Evolutionary conservation across 2,888 invertebrate species (phyloP).

Genomic region (Chironomus riparius): DNA sequence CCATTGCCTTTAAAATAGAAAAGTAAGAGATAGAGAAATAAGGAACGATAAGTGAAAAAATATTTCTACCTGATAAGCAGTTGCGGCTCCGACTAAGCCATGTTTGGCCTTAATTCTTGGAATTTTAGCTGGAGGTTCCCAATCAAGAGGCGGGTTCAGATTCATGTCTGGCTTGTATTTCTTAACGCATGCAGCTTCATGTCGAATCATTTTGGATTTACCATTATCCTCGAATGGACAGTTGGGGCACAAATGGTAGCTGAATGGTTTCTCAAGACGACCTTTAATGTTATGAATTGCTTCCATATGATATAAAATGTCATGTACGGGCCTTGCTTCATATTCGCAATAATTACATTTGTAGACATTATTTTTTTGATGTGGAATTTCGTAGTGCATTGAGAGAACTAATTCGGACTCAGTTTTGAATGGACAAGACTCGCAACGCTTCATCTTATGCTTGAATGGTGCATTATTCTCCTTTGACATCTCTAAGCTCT

Average conservation of each 20-base stretch:
- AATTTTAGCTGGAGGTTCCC: slow-evolving; percentile 91
- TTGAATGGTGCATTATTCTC: slow-evolving; percentile 74
- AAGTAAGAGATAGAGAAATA: background rate
- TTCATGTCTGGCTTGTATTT: slow-evolving; percentile 83
- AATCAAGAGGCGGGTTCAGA: slow-evolving; percentile 76
- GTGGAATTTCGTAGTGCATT: slow-evolving; percentile 82
- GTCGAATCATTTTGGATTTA: slow-evolving; percentile 81
- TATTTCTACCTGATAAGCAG: slow-evolving; percentile 40
- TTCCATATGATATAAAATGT: slow-evolving; percentile 87
- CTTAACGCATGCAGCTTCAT: slow-evolving; percentile 78
- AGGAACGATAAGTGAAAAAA: background rate
- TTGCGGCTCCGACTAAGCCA: slow-evolving; percentile 42
- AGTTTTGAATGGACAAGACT: slow-evolving; percentile 81
- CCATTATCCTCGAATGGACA: slow-evolving; percentile 92
- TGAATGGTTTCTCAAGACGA: slow-evolving; percentile 71
- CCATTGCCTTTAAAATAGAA: slow-evolving; percentile 38
- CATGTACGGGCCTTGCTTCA: slow-evolving; percentile 74
- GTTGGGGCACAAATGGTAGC: slow-evolving; percentile 84
- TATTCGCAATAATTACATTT: slow-evolving; percentile 78
- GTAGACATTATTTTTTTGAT: slow-evolving; percentile 78
- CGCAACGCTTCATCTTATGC: slow-evolving; percentile 70
- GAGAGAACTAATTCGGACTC: slow-evolving; percentile 76
- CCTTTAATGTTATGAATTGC: slow-evolving; percentile 78
- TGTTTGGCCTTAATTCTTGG: slow-evolving; percentile 49
- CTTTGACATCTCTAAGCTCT: slow-evolving; percentile 76